A percentile compares a stretch with the other conserved stretches of the same genome.
Evolutionary conservation across 2,888 invertebrate genomes (phyloP).

Genomic region (Rambutsinella grinnellia): DNA sequence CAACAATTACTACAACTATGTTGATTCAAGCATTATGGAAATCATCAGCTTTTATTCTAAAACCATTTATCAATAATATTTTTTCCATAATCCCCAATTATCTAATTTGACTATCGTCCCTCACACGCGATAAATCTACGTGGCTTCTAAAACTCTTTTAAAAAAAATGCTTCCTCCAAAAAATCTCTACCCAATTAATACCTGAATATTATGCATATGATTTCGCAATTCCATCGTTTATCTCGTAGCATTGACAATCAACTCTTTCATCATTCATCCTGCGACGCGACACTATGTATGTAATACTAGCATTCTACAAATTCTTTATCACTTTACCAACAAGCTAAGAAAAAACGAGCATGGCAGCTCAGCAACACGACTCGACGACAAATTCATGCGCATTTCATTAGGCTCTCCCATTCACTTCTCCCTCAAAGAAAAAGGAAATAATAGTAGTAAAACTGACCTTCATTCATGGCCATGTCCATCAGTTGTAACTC

Average conservation of each 20-base stretch:
- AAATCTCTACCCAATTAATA: no score
- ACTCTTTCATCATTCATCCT: conserved; percentile 42
- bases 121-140: no score
- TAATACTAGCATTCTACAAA: conserved; percentile 41
- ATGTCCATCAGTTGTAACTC: conserved; percentile 92
- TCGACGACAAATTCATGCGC: conserved; percentile 45
- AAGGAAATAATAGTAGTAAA: conserved; percentile 44
- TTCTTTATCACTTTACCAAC: conserved; percentile 21
- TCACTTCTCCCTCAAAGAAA: conserved; percentile 17
- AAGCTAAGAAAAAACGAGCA: not conserved
- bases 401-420: conserved; percentile 20
- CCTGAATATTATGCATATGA: no score
- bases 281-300: conserved; percentile 5
- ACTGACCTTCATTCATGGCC: conserved; percentile 88
- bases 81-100: no score
- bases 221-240: not conserved
- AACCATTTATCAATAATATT: no score
- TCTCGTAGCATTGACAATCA: conserved; percentile 17
- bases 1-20: no score
- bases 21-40: no score
- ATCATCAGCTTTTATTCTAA: no score
- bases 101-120: no score
- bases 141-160: no score
- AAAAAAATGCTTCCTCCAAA: no score
- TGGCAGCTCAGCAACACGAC: conserved; percentile 5